Evolutionary conservation across 2,113 vertebrate genomes (phyloP).

Genomic region (Dasyprocta punctata): DNA sequence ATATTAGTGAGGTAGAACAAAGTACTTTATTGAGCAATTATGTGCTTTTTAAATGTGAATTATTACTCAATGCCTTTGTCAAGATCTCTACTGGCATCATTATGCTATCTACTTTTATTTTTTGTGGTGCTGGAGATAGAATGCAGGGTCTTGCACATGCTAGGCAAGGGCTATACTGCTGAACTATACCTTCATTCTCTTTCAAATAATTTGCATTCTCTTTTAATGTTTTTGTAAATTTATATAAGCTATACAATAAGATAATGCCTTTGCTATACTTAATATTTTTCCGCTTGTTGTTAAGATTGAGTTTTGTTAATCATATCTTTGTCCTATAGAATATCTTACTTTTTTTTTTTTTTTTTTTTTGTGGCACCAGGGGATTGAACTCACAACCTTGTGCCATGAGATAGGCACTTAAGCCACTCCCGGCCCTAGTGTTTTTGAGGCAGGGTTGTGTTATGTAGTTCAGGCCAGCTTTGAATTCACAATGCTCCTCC

Average conservation of each 20-base stretch:
- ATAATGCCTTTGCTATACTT: not conserved
- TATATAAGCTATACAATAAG: conserved; percentile 23
- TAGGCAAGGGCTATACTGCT: not conserved
- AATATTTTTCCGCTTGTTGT: not conserved
- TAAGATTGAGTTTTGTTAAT: conserved; percentile 41
- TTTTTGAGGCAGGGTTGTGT: too few species aligned
- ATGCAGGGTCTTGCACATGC: not conserved
- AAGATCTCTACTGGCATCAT: not conserved
- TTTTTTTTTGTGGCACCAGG: too few species aligned
- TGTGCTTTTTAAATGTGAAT: not conserved
- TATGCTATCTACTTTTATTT: not conserved
- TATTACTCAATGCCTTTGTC: not conserved
- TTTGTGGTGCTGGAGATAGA: not conserved
- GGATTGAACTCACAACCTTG: too few species aligned
- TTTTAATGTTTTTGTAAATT: not conserved
- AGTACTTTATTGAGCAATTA: not conserved
- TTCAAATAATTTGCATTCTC: not conserved
- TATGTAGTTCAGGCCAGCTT: too few species aligned
- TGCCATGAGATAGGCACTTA: too few species aligned
- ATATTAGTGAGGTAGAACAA: conserved; percentile 35
- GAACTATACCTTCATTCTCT: not conserved
- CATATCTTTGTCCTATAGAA: conserved; percentile 21
- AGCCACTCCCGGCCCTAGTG: too few species aligned
- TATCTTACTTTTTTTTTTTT: too few species aligned
- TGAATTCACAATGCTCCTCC: too few species aligned